phyloP scores from a whole-genome alignment of 2,113 vertebrate genomes.

The Proteles cristata region DNA sequence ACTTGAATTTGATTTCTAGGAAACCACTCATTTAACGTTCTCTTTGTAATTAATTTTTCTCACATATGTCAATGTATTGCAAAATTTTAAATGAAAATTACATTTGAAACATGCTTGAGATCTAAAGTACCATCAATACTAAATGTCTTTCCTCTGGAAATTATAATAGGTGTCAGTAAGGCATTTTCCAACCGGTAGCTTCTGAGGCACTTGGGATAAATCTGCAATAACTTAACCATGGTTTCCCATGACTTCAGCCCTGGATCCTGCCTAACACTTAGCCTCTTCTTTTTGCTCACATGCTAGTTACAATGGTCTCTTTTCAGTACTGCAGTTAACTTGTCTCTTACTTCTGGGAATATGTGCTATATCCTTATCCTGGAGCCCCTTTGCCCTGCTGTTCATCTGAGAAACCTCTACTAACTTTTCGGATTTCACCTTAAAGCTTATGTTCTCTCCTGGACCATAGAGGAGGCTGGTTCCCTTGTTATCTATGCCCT shows the following conservation, averaged over 20 bases:
- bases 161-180: background rate
- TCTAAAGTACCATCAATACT: background rate
- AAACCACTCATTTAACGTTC: background rate
- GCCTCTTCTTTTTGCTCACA: background rate
- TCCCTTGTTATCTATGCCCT: background rate
- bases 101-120: background rate
- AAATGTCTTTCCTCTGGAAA: background rate
- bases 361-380: background rate
- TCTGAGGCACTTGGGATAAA: background rate
- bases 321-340: background rate
- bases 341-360: background rate
- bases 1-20: constrained; percentile 12
- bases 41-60: background rate
- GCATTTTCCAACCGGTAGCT: background rate
- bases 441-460: background rate
- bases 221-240: background rate
- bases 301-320: background rate
- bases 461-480: background rate
- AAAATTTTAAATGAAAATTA: constrained; percentile 43
- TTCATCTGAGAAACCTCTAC: background rate
- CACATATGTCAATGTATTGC: background rate
- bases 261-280: background rate
- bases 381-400: background rate
- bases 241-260: background rate
- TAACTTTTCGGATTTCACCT: background rate